Percentiles rank a stretch among this genome's conserved stretches.
phyloP scores from a whole-genome alignment of 1,140 invertebrate genomes.

The Stegodyphus mimosarum region DNA sequence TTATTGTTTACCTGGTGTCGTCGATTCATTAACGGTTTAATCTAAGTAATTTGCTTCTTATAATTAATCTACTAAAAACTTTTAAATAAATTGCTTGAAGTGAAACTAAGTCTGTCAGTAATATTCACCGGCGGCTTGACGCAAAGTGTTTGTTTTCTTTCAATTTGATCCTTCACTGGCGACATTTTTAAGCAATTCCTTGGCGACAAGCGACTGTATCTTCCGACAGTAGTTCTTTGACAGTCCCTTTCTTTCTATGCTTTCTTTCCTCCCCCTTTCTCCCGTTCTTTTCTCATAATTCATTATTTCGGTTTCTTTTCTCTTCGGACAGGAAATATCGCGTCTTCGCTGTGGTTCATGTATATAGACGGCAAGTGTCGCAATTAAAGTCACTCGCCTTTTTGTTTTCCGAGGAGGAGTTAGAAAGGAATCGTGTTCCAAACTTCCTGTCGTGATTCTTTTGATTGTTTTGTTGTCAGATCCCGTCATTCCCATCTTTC shows the following conservation, averaged over 20 bases:
- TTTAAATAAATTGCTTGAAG: no score
- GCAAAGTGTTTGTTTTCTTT: no score
- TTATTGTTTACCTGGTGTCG: no score
- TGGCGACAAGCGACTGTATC: not conserved
- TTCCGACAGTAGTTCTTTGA: not conserved
- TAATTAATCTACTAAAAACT: no score
- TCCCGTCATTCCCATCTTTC: no score
- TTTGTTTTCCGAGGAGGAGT: not conserved
- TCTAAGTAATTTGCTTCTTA: no score
- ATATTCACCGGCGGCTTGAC: no score
- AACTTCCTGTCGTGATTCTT: conserved; percentile 11
- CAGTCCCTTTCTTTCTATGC: not conserved
- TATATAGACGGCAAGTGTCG: not conserved
- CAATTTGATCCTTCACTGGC: no score
- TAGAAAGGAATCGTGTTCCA: not conserved
- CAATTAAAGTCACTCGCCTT: conserved; percentile 4
- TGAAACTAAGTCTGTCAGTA: no score
- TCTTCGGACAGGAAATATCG: conserved; percentile 11
- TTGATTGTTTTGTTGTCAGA: conserved; percentile 6
- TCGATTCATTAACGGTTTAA: no score
- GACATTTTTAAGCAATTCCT: not conserved
- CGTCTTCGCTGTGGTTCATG: not conserved
- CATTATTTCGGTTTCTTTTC: conserved; percentile 16
- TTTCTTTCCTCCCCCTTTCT: not conserved
- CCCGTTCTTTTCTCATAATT: not conserved